Evolutionary conservation across 2,888 invertebrate species (phyloP).

Genomic region (Dolomedes plantarius): DNA sequence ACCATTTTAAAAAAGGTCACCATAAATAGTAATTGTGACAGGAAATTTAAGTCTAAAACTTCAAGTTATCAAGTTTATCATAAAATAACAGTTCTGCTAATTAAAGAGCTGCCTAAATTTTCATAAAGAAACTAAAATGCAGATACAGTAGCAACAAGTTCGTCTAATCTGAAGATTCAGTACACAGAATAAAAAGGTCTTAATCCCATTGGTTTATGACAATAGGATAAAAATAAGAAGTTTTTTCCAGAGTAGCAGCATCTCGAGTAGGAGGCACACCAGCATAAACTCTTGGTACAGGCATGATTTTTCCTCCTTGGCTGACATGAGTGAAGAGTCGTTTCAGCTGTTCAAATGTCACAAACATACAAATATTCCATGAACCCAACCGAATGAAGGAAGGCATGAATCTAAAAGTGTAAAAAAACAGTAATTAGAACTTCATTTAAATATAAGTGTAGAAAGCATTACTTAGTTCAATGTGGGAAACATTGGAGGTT

Average conservation of each 20-base stretch:
- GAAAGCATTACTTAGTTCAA: too few species aligned
- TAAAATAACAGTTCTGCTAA: too few species aligned
- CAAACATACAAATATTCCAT: constrained; percentile 84
- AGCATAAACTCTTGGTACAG: constrained; percentile 58
- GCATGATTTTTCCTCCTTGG: constrained; percentile 30
- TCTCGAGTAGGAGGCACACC: constrained; percentile 21
- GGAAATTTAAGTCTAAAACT: too few species aligned
- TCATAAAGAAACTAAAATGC: too few species aligned
- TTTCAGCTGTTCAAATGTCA: constrained; percentile 83
- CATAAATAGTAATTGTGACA: too few species aligned
- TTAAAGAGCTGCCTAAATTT: too few species aligned
- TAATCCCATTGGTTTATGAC: constrained; percentile 65
- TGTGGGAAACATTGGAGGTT: too few species aligned
- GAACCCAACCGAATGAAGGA: constrained; percentile 82
- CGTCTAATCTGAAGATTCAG: background rate
- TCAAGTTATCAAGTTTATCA: too few species aligned
- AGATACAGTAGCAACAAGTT: background rate
- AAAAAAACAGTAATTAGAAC: too few species aligned
- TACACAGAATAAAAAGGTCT: background rate
- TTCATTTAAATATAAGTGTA: too few species aligned
- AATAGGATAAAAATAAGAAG: constrained; percentile 31
- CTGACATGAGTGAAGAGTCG: constrained; percentile 64
- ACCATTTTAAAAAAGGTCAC: too few species aligned
- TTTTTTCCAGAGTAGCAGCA: background rate
- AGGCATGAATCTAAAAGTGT: constrained; percentile 80